Base-by-base conservation (phyloP, 2,888 invertebrate genomes). In the Ichneumoninae sp. region DNA sequence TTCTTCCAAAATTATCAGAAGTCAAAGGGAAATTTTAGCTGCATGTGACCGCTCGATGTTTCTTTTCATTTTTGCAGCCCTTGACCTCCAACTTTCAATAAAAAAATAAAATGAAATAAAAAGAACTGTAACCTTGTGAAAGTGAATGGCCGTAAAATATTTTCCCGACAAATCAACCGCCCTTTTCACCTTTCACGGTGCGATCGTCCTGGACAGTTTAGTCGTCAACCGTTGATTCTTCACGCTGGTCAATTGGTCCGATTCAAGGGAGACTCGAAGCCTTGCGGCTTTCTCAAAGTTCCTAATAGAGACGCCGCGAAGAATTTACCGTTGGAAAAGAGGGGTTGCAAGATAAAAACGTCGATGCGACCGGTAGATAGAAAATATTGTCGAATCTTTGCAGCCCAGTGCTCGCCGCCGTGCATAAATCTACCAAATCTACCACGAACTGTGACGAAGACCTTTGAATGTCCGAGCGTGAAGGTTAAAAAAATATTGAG, bases 401-500 rank as follows among this genome's bases (percentile, higher is more conserved):
- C 40, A 13, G 26, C 22, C 47, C 63, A 5, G 5, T 63, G 33
- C 16, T 26, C 63, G 63, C 63, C 63, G 63, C 26, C 84, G 87
- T 30, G 60, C 57, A 83, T 79, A 83, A 73, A 80, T 92, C 90
- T 90, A 88, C 85, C 79, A 84, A 73, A 80, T 92, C 90, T 90
- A 88, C 85, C 79, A 89, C 87, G 88, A 89, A 90, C 89, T 89
- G 90, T 90, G 90, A 91, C 89, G 88, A 89, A 63, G 85, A 83
- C n/a, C 16, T 30, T 3, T 4, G 50, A 74, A 26, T 47, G 47
- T 52, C 60, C 68, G 26, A 66, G 52, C 16, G 78, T 74, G 19
- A 57, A 79, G 52, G 69, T 68, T 70, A 83, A 86, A 89, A 89
- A 88, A 91, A 92, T 91, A 92, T 92, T 91, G 90, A 90, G 91